Conservation (phyloP, 2,113 vertebrate species). For the Gadus chalcogrammus region DNA sequence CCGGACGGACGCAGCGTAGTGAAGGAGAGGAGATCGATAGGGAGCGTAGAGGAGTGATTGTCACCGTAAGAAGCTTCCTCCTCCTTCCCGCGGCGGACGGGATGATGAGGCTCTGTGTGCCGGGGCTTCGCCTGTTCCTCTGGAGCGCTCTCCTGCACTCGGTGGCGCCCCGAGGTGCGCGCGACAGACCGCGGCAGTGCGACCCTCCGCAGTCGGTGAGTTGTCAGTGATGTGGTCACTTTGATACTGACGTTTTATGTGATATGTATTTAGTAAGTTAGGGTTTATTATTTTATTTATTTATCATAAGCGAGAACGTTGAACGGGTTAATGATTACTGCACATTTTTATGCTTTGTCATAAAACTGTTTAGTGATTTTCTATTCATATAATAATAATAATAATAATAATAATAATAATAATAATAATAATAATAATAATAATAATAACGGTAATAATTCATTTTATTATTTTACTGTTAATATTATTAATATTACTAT, state of each 20-base stretch:
- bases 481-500: too few relatives aligned
- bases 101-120: constrained; percentile 65
- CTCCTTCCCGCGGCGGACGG: constrained; percentile 45
- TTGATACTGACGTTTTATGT: too few relatives aligned
- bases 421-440: background rate
- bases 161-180: constrained; percentile 66
- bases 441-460: background rate
- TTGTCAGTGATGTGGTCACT: constrained; percentile 1
- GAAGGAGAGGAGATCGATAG: too few relatives aligned
- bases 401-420: background rate
- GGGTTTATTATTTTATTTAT: too few relatives aligned
- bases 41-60: constrained; percentile 11
- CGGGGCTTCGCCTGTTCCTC: constrained; percentile 69
- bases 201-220: constrained; percentile 77
- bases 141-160: constrained; percentile 70
- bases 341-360: too few relatives aligned
- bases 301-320: too few relatives aligned
- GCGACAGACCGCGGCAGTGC: constrained; percentile 70
- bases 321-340: too few relatives aligned
- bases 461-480: too few relatives aligned
- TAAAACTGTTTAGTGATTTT: too few relatives aligned
- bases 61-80: constrained; percentile 25
- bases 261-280: too few relatives aligned
- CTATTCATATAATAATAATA: too few relatives aligned
- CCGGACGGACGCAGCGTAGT: background rate